Percentiles rank a stretch among this genome's conserved stretches.
phyloP scores from a whole-genome alignment of 2,113 vertebrate species.

The Climacteris rufus region DNA sequence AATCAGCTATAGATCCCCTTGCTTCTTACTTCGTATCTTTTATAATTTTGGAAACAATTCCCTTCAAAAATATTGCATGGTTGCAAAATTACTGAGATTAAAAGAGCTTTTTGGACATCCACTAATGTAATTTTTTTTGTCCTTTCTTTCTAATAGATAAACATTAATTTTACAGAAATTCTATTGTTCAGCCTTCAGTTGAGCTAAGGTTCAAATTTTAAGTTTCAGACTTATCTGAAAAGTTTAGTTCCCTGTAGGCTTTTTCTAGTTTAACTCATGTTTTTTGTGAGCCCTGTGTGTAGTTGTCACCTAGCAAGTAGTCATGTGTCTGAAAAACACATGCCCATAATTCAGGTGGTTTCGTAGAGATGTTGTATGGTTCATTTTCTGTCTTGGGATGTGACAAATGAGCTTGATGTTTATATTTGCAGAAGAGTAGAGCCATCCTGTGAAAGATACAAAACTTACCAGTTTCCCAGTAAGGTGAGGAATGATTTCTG shows the following conservation, averaged over 20 bases:
- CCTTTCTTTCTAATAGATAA: neutral
- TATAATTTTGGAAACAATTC: neutral
- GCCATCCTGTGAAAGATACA: neutral
- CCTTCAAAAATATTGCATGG: neutral
- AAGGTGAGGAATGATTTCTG: neutral
- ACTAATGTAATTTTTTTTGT: neutral
- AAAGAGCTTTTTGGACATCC: neutral
- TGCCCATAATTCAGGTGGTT: neutral
- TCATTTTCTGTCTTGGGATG: neutral
- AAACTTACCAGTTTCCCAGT: neutral
- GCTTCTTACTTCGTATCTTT: neutral
- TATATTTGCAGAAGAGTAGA: neutral
- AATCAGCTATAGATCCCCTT: neutral
- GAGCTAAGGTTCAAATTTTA: neutral
- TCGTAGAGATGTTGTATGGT: neutral
- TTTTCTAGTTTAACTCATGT: neutral
- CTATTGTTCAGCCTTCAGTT: neutral
- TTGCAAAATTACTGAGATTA: neutral
- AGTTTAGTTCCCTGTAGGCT: neutral
- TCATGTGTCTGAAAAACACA: neutral
- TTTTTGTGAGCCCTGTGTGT: neutral
- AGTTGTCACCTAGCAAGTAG: neutral
- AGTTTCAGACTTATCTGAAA: neutral
- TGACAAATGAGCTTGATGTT: neutral
- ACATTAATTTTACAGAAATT: neutral